phyloP scores from a whole-genome alignment of 2,797 vertebrate genomes.

The Muraenolepis orangiensis region DNA sequence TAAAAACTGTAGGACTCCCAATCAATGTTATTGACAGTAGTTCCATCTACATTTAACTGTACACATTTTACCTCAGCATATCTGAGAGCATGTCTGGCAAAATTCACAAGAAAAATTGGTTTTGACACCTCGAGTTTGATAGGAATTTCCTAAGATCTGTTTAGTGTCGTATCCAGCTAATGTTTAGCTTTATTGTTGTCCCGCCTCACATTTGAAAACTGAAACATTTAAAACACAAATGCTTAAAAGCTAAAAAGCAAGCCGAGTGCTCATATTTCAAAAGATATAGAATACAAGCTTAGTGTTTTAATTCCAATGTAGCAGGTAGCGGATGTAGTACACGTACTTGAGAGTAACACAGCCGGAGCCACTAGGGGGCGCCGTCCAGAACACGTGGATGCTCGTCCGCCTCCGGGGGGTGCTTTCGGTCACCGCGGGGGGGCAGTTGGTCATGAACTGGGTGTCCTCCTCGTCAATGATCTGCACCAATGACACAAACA shows the following conservation, averaged over 20 bases:
- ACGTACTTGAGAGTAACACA: conserved; percentile 93
- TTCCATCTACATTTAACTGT: neutral
- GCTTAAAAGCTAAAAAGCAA: neutral
- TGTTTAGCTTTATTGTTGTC: neutral
- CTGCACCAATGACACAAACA: conserved; percentile 55
- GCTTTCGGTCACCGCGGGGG: conserved; percentile 93
- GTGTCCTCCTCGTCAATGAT: conserved; percentile 98
- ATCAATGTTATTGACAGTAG: neutral
- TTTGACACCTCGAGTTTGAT: neutral
- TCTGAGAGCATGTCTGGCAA: neutral
- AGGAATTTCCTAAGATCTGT: neutral
- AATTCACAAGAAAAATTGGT: neutral
- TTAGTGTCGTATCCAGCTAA: neutral
- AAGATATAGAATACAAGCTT: neutral
- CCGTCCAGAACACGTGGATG: conserved; percentile 95
- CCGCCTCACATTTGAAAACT: neutral
- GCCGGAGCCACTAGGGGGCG: conserved; percentile 84
- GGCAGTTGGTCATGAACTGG: conserved; percentile 97
- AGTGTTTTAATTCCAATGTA: neutral
- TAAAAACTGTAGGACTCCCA: neutral
- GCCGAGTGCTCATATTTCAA: neutral
- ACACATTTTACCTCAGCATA: neutral
- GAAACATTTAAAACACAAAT: neutral
- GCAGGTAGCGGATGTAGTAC: neutral
- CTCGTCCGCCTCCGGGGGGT: conserved; percentile 89